Evolutionary conservation across 1,140 invertebrate genomes (phyloP).

Genomic region (Drosophila subpulchrella): DNA sequence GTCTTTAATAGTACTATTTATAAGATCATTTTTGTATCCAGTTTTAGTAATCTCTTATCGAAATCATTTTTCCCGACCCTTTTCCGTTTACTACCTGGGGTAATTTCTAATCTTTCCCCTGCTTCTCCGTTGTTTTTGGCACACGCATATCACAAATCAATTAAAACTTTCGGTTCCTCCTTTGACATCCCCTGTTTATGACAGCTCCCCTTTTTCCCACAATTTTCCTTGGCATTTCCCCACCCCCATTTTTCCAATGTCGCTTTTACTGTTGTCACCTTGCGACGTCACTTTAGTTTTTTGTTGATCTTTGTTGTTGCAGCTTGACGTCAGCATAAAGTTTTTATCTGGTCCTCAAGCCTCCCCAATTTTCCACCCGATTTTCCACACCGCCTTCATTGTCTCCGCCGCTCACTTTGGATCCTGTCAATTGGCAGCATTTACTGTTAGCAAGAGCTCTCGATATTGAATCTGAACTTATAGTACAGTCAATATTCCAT

Average conservation of each 20-base stretch:
- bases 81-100: background rate
- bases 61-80: background rate
- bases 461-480: constrained; percentile 24
- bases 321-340: constrained; percentile 57
- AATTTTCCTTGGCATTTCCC: background rate
- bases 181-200: constrained; percentile 20
- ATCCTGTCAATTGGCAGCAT: constrained; percentile 71
- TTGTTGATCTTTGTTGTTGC: constrained; percentile 43
- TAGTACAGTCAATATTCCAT: constrained; percentile 15
- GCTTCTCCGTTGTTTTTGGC: constrained; percentile 6
- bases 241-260: constrained; percentile 15
- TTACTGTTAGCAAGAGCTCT: constrained; percentile 50
- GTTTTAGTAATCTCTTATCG: too few relatives aligned
- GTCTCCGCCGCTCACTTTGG: constrained; percentile 10
- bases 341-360: constrained; percentile 45
- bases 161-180: constrained; percentile 34
- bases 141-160: constrained; percentile 36
- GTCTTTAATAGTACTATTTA: too few relatives aligned
- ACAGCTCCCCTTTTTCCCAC: constrained; percentile 1
- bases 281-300: constrained; percentile 64
- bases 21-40: too few relatives aligned
- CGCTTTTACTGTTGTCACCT: constrained; percentile 51
- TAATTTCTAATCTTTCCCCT: background rate
- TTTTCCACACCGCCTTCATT: background rate
- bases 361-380: constrained; percentile 15